Evolutionary conservation across 2,113 vertebrate species (phyloP).

Genomic region (Lucifuga dentata): DNA sequence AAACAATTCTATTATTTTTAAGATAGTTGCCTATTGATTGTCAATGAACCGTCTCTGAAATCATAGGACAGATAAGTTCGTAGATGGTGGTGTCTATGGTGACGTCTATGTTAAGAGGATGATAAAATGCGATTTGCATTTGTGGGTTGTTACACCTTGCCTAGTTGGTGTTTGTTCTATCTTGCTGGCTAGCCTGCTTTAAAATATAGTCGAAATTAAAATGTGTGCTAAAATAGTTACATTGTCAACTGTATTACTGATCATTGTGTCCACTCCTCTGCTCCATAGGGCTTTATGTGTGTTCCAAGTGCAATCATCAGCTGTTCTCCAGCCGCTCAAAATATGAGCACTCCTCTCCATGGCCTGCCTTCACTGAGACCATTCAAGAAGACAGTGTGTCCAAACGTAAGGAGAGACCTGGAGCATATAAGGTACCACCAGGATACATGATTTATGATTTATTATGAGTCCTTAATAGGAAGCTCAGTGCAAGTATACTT

Average conservation of each 20-base stretch:
- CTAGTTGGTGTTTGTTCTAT: too few relatives aligned
- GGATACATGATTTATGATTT: not conserved
- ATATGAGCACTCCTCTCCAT: constrained; percentile 92
- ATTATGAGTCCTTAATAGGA: not conserved
- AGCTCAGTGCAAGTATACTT: not conserved
- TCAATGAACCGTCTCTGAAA: too few relatives aligned
- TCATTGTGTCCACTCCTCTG: not conserved
- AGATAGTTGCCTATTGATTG: too few relatives aligned
- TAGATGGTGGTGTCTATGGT: too few relatives aligned
- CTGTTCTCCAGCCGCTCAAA: constrained; percentile 92
- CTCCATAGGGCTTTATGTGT: constrained; percentile 88
- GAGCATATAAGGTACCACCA: constrained; percentile 86
- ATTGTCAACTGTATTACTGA: not conserved
- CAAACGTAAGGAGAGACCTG: constrained; percentile 84
- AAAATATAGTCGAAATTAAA: too few relatives aligned
- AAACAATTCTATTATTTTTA: too few relatives aligned
- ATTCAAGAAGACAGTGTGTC: constrained; percentile 87
- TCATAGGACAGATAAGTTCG: too few relatives aligned
- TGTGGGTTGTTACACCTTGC: too few relatives aligned
- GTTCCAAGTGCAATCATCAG: constrained; percentile 88
- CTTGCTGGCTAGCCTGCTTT: too few relatives aligned
- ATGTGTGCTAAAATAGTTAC: not conserved
- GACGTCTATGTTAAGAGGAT: too few relatives aligned
- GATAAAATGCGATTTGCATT: too few relatives aligned
- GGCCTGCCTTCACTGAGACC: constrained; percentile 94